Conservation (phyloP, 2,113 vertebrate genomes). For the Chionis minor region DNA sequence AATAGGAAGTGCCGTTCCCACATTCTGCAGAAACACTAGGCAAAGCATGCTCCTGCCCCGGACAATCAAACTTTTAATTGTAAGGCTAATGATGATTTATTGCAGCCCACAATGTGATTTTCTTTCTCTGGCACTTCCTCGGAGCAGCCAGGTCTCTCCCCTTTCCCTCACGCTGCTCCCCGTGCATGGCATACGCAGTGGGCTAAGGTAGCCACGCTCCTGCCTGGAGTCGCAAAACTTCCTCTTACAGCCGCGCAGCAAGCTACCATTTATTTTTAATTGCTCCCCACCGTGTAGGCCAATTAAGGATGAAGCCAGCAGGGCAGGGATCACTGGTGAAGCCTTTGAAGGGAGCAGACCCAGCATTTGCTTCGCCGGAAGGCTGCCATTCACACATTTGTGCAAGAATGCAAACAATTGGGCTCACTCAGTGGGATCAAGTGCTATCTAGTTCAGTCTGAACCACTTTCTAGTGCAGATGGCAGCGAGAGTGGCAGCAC, state of each 20-base stretch:
- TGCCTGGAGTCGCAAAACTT: constrained; percentile 10
- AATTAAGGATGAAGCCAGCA: constrained; percentile 76
- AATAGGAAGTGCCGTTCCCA: not conserved
- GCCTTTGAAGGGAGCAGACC: constrained; percentile 70
- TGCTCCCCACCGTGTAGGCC: constrained; percentile 69
- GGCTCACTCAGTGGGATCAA: constrained; percentile 60
- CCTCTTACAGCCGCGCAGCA: constrained; percentile 65
- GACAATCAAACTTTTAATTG: not conserved
- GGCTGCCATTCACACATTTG: constrained; percentile 69
- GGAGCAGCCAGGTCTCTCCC: not conserved
- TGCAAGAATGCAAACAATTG: constrained; percentile 66
- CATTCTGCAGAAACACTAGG: not conserved
- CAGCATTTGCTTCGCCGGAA: constrained; percentile 67
- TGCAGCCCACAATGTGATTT: not conserved
- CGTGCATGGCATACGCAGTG: not conserved
- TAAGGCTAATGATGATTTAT: not conserved
- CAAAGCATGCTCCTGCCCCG: not conserved
- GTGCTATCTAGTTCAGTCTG: constrained; percentile 60
- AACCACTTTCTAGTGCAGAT: constrained; percentile 68
- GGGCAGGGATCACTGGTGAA: constrained; percentile 69
- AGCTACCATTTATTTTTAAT: constrained; percentile 76
- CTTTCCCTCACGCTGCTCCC: not conserved
- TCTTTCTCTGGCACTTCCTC: not conserved
- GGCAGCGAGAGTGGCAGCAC: constrained; percentile 57
- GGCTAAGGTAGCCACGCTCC: not conserved